Evolutionary conservation across 2,888 invertebrate species (phyloP).

Genomic region (Xanthostigma xanthostigma): DNA sequence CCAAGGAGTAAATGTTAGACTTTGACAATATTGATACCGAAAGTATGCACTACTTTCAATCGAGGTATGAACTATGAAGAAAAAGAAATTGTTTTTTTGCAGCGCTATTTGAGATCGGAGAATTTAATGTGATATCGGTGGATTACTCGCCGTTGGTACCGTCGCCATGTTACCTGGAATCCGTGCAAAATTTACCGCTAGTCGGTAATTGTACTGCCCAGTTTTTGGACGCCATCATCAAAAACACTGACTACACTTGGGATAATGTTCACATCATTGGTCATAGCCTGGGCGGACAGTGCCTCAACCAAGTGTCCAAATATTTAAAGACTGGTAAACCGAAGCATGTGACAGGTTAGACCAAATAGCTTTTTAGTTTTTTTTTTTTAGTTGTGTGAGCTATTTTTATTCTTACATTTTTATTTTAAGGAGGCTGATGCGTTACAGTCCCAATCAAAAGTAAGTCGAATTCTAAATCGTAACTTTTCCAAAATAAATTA

Average conservation of each 20-base stretch:
- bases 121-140: slow-evolving; percentile 44
- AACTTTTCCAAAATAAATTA: too few species aligned
- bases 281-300: slow-evolving; percentile 50
- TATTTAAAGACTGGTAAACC: slow-evolving; percentile 31
- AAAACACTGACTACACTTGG: slow-evolving; percentile 26
- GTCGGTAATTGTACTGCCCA: slow-evolving; percentile 44
- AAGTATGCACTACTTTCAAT: too few species aligned
- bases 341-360: slow-evolving; percentile 37
- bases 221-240: slow-evolving; percentile 36
- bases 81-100: slow-evolving; percentile 13
- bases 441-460: too few species aligned
- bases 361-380: too few species aligned
- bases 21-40: too few species aligned
- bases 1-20: too few species aligned
- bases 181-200: slow-evolving; percentile 38
- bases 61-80: too few species aligned
- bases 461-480: too few species aligned
- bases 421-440: too few species aligned
- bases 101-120: slow-evolving; percentile 37
- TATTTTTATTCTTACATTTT: too few species aligned
- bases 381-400: too few species aligned
- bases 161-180: slow-evolving; percentile 42
- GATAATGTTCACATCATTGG: slow-evolving; percentile 41
- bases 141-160: slow-evolving; percentile 43
- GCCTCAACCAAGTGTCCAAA: slow-evolving; percentile 36